Conservation (phyloP, 1,140 invertebrate species). For the Ceratoteleas bidentatus region DNA sequence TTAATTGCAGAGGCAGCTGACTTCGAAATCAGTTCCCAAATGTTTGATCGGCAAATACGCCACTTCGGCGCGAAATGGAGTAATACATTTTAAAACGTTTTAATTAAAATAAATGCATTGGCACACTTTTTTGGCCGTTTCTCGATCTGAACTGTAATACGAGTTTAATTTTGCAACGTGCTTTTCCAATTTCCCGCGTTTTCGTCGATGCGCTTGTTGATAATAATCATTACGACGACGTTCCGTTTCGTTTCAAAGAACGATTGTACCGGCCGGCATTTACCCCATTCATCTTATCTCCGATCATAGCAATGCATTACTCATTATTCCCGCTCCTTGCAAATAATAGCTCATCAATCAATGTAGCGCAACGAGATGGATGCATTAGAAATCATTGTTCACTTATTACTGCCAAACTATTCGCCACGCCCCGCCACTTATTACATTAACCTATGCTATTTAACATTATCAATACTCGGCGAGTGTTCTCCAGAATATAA, state of each 20-base stretch:
- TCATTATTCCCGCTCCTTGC: constrained; percentile 12
- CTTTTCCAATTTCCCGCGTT: background rate
- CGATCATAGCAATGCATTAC: constrained; percentile 14
- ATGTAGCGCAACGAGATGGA: constrained; percentile 1
- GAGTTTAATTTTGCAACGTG: constrained; percentile 25
- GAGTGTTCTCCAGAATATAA: constrained; percentile 33
- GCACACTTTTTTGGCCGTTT: no score
- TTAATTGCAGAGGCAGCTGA: constrained; percentile 34
- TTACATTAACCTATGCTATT: constrained; percentile 22
- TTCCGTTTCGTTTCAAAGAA: background rate
- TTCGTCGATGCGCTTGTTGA: background rate
- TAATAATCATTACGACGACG: constrained; percentile 7
- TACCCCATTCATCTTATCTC: constrained; percentile 30
- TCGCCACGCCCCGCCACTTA: constrained; percentile 22
- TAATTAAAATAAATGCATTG: constrained; percentile 16
- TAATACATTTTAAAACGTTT: constrained; percentile 12
- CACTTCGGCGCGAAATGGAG: background rate
- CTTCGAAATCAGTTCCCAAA: constrained; percentile 29
- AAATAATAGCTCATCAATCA: constrained; percentile 30
- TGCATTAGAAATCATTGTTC: constrained; percentile 18
- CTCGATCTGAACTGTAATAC: background rate
- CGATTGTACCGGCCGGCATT: no score
- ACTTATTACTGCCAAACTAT: constrained; percentile 20
- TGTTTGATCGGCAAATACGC: constrained; percentile 14
- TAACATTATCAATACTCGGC: constrained; percentile 21